Percentiles rank a stretch among this genome's conserved stretches.
Conservation (phyloP, 2,888 invertebrate species). For the Disparrhopalites patrizii region DNA sequence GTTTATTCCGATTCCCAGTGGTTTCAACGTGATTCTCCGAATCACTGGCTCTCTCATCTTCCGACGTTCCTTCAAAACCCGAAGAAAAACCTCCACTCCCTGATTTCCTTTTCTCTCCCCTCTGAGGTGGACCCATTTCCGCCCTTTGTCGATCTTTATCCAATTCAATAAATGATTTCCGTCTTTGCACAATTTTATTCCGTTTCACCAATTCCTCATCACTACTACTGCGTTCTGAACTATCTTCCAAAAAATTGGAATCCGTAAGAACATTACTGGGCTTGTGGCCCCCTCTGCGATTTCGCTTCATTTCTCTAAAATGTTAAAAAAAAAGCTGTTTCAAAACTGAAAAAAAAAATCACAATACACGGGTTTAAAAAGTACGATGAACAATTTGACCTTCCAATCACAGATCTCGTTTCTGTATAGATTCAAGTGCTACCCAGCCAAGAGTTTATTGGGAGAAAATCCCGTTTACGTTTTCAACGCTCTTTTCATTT, state of each 20-base stretch:
- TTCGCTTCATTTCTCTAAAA: slow-evolving; percentile 11
- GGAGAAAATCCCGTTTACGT: too few relatives aligned
- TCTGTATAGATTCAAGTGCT: too few relatives aligned
- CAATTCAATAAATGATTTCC: slow-evolving; percentile 16
- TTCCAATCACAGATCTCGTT: too few relatives aligned
- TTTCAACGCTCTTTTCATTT: too few relatives aligned
- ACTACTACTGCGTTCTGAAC: background rate
- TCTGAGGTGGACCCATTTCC: background rate
- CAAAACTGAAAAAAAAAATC: too few relatives aligned
- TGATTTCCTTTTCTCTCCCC: slow-evolving; percentile 1
- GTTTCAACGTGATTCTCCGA: slow-evolving; percentile 4
- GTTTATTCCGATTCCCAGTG: background rate
- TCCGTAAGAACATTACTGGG: background rate
- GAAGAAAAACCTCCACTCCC: background rate
- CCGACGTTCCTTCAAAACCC: background rate
- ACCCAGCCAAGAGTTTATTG: too few relatives aligned
- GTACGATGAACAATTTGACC: too few relatives aligned
- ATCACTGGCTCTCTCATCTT: background rate
- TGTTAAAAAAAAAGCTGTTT: too few relatives aligned
- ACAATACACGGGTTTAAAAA: too few relatives aligned
- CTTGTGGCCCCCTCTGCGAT: background rate
- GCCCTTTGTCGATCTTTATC: slow-evolving; percentile 3
- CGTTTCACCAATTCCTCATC: slow-evolving; percentile 16
- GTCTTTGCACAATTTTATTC: slow-evolving; percentile 9
- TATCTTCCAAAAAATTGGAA: background rate